Percentiles rank a stretch among this genome's conserved stretches.
phyloP scores from a whole-genome alignment of 2,888 invertebrate species.

The Cinara cedri region DNA sequence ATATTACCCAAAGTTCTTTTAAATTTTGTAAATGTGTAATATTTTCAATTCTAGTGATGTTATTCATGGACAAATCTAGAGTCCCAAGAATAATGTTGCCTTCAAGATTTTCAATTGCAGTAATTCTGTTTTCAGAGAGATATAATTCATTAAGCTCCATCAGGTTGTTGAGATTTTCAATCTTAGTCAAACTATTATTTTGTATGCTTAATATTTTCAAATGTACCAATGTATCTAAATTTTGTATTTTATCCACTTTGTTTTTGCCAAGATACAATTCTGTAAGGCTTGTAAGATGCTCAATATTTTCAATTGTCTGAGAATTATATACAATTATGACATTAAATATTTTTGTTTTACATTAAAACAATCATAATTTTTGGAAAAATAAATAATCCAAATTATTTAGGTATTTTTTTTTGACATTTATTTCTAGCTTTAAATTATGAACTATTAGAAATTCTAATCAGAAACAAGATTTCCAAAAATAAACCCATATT shows the following conservation, averaged over 20 bases:
- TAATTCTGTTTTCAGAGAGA: constrained; percentile 90
- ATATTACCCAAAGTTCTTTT: constrained; percentile 90
- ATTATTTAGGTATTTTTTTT: no score
- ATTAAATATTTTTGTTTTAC: background rate
- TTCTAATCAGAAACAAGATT: no score
- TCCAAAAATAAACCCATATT: no score
- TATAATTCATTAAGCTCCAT: constrained; percentile 84
- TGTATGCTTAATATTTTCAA: constrained; percentile 85
- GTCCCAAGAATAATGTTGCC: constrained; percentile 77
- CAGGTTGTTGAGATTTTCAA: constrained; percentile 82
- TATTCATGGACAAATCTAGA: constrained; percentile 88
- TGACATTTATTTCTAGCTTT: no score
- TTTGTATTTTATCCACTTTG: constrained; percentile 86
- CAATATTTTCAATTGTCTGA: constrained; percentile 85
- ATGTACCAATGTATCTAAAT: constrained; percentile 74
- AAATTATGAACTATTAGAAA: no score
- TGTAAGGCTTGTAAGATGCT: constrained; percentile 74
- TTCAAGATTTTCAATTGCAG: constrained; percentile 76
- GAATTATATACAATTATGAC: constrained; percentile 59
- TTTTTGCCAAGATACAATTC: constrained; percentile 92
- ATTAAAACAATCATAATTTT: no score
- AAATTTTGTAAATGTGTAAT: constrained; percentile 77
- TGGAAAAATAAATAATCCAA: no score
- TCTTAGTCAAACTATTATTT: constrained; percentile 84
- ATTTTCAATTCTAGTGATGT: constrained; percentile 79